A percentile compares a stretch with the other conserved stretches of the same genome.
Conservation (phyloP, 2,113 vertebrate genomes). For the Larimichthys polyactis region DNA sequence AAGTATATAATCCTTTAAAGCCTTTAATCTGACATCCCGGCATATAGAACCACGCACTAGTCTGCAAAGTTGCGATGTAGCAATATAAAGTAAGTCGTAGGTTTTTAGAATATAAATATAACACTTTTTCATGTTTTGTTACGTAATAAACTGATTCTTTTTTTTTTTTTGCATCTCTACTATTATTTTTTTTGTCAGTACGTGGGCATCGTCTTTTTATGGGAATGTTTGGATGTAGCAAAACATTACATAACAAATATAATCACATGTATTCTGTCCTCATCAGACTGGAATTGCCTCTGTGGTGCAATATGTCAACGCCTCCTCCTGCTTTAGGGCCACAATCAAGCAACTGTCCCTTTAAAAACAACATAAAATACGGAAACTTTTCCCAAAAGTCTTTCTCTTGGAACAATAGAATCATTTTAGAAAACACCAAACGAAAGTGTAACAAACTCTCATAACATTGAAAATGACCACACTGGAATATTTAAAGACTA, state of each 20-base stretch:
- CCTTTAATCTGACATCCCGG: slow-evolving; percentile 54
- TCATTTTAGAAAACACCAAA: background rate
- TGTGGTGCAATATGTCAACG: slow-evolving; percentile 1
- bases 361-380: background rate
- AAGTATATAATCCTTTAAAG: slow-evolving; percentile 62
- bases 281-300: background rate
- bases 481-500: background rate
- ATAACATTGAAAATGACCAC: background rate
- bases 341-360: background rate
- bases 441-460: background rate
- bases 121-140: background rate
- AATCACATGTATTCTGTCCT: background rate
- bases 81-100: background rate
- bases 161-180: background rate
- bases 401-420: background rate
- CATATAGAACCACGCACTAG: slow-evolving; percentile 10
- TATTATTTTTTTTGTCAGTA: background rate
- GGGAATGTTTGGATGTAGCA: background rate
- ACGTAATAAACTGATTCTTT: background rate
- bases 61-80: background rate
- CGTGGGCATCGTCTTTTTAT: background rate
- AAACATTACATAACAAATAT: background rate
- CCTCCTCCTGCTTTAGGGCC: background rate
- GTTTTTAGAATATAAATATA: background rate
- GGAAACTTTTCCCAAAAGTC: background rate